Conservation (phyloP, 2,888 invertebrate genomes). For the Acleris sparsana region DNA sequence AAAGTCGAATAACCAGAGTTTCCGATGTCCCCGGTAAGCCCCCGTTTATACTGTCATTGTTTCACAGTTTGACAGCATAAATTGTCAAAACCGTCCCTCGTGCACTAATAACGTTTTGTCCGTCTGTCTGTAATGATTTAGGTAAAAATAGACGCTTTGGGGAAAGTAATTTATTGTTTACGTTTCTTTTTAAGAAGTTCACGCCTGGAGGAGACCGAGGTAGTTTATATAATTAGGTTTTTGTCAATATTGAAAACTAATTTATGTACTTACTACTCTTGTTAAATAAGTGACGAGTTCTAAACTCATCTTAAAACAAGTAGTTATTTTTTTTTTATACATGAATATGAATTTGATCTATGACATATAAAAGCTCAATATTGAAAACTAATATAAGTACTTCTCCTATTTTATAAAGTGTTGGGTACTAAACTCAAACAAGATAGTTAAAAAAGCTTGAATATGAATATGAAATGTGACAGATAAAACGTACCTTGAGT, state of each 20-base stretch:
- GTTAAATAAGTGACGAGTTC: too few relatives aligned
- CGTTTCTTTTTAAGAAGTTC: constrained; percentile 26
- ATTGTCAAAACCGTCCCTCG: constrained; percentile 63
- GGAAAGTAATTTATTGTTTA: constrained; percentile 36
- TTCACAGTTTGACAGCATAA: constrained; percentile 62
- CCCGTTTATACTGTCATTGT: constrained; percentile 39
- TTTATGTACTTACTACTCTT: neutral
- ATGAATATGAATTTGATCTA: too few relatives aligned
- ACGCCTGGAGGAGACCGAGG: constrained; percentile 12
- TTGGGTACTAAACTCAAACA: too few relatives aligned
- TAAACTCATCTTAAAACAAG: too few relatives aligned
- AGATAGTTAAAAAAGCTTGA: too few relatives aligned
- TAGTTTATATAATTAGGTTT: neutral
- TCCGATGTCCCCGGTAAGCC: constrained; percentile 25
- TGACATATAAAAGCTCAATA: too few relatives aligned
- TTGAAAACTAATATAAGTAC: too few relatives aligned
- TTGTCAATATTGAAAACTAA: constrained; percentile 1
- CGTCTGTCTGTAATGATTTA: constrained; percentile 46
- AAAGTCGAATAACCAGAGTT: too few relatives aligned
- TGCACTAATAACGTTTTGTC: constrained; percentile 71
- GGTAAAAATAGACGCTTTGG: constrained; percentile 37
- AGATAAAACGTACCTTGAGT: too few relatives aligned
- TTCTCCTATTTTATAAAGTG: too few relatives aligned
- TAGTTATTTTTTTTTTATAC: too few relatives aligned
- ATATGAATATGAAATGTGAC: too few relatives aligned